Evolutionary conservation across 2,888 invertebrate genomes (phyloP).

Genomic region (Brachypalpus laphriformis): DNA sequence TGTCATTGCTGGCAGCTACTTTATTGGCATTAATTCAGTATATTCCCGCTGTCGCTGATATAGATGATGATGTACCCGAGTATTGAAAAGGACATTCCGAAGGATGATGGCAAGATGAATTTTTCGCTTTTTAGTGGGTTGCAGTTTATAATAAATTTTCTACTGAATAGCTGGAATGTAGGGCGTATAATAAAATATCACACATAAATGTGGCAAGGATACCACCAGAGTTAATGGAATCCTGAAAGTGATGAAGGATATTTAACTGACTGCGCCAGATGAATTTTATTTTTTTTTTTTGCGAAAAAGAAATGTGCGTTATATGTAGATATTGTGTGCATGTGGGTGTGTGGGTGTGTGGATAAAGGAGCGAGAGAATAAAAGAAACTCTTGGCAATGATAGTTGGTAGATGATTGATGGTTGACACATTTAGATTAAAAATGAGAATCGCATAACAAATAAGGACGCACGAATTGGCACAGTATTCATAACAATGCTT

Average conservation of each 20-base stretch:
- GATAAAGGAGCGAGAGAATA: conserved; percentile 2
- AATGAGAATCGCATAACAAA: not conserved
- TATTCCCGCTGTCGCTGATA: conserved; percentile 51
- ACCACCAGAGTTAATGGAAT: conserved; percentile 66
- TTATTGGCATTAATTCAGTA: conserved; percentile 70
- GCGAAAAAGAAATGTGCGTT: conserved; percentile 53
- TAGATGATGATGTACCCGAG: not conserved
- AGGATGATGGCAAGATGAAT: conserved; percentile 50
- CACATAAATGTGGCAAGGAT: conserved; percentile 53
- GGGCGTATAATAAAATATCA: conserved; percentile 48
- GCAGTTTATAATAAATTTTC: conserved; percentile 63
- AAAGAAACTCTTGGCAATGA: conserved; percentile 60
- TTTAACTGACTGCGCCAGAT: conserved; percentile 68
- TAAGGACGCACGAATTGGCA: conserved; percentile 14
- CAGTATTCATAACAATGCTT: conserved; percentile 6
- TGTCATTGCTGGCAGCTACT: conserved; percentile 62
- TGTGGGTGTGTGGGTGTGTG: not conserved
- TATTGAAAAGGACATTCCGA: conserved; percentile 69
- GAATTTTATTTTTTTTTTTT: conserved; percentile 36
- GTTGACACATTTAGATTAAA: conserved; percentile 66
- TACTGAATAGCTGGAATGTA: conserved; percentile 50
- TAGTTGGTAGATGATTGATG: conserved; percentile 65
- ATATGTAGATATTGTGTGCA: not conserved
- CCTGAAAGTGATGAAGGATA: conserved; percentile 70
- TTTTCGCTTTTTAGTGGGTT: conserved; percentile 29